Base-by-base conservation (phyloP, 2,113 vertebrate species). In the Ctenomys sociabilis region DNA sequence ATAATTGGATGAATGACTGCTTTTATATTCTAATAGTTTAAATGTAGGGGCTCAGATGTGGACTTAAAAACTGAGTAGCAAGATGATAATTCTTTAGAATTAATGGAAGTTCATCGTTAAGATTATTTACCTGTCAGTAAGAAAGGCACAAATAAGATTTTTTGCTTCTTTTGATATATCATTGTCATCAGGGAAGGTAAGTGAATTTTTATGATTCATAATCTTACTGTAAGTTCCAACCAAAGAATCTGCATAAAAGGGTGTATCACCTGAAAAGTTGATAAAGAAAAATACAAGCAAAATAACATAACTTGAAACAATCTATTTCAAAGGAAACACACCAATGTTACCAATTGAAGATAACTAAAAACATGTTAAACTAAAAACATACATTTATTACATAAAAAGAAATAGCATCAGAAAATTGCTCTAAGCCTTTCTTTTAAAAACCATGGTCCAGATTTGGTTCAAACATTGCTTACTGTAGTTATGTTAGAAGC, bases 171-270 rank as follows among this genome's bases (percentile, higher is more conserved):
- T 99, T 96, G 99, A 99, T 98, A 99, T 99, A 68, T 99, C 99
- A 89, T 99, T 99, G 98, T 99, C 99, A 78, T 99, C 99, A 19
- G 99, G 99, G 84, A 99, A 99, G 66, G 99, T 99, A 97, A 99
- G 99, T 91, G 99, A 99, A 77, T 99, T 99, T 98, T 99, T 99
- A 98, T 99, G 99, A 97, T 99, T 99, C 99, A 99, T 99, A 96
- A 99, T 99, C 97, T 99, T 99, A 98, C 99, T 99, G 90, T 99
- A 99, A 2, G 99, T 99, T 96, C 99, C 99, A 98, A 99, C 99
- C 96, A 99, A 98, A 63, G 99, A 99, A 98, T 99, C 99, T 40
- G 99, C 99, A 96, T 99, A 99, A 98, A 99, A 99, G 11, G 99
- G 99, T 93, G 99, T 99, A 98, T 99, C 99, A 35, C 99, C 99